phyloP scores from a whole-genome alignment of 2,113 vertebrate species.

The Aptenodytes patagonicus region DNA sequence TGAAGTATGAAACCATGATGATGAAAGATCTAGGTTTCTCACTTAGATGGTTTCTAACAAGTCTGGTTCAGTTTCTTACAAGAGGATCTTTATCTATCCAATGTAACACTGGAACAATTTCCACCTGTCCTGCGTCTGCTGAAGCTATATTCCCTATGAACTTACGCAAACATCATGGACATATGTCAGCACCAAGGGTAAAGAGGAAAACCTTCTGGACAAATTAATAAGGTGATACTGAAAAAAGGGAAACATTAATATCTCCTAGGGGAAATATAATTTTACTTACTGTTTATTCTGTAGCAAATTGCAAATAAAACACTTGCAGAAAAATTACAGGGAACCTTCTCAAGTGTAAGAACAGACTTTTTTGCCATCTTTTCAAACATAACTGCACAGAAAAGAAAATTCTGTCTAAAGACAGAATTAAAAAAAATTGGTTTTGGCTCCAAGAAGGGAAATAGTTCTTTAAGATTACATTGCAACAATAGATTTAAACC shows the following conservation, averaged over 20 bases:
- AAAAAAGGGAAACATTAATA: not conserved
- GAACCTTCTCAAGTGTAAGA: not conserved
- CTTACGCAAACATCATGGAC: not conserved
- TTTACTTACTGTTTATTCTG: not conserved
- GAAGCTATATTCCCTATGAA: not conserved
- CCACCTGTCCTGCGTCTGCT: not conserved
- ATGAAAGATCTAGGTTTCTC: not conserved
- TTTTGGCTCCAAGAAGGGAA: not conserved
- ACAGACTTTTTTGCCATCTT: not conserved
- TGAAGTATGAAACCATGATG: not conserved
- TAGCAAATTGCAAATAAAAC: not conserved
- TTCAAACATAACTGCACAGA: not conserved
- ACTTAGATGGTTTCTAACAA: not conserved
- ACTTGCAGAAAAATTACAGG: not conserved
- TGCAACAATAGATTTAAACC: not conserved
- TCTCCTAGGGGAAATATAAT: not conserved
- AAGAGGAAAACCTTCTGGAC: not conserved
- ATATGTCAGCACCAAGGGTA: fast-evolving
- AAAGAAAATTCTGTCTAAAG: not conserved
- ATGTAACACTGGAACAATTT: not conserved
- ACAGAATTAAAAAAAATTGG: not conserved
- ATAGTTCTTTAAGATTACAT: not conserved
- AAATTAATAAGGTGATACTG: not conserved
- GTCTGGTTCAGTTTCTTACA: not conserved
- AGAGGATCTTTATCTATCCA: not conserved